Evolutionary conservation across 2,113 vertebrate genomes (phyloP), one percentile per base, ranked within the genome.

Genomic region (Trichomycterus rosablanca): DNA sequence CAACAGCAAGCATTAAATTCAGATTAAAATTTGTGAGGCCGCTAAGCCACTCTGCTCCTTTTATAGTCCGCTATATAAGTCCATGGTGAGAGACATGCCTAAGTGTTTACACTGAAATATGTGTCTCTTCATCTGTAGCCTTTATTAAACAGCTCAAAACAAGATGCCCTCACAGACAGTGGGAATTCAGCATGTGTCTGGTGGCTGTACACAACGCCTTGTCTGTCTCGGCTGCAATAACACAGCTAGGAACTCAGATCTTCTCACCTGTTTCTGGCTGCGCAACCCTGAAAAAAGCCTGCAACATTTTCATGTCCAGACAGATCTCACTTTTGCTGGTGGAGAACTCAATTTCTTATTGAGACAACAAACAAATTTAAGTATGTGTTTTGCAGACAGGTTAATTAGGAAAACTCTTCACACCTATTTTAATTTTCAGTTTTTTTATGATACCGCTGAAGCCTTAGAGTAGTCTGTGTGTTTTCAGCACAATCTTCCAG

Each of bases 51-150:
- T 57, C 53, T 73, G 67, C 66, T 58, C 61, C 69, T 79, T 86
- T 84, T 82, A 84, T 78, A 80, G 78, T 70, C 37, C 37, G 26
- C 67, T 66, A 49, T 72, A 75, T 76, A 61, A 16, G 34, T 59
- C 68, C 77, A 58, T 73, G 34, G 34, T 37, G 34, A 42, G 23
- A 3, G 9, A 59, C 71, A 80, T 81, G 74, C 78, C 73, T 59
- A 79, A 82, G 63, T 81, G 81, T 81, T 84, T 84, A 78, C 68
- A 64, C 74, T 77, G 20, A 15, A 66, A 74, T 64, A 67, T 68
- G 54, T 75, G 43, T 68, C 71, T 73, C 70, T 62, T 65, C 52
- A 49, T 59, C 30, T 74, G 54, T 71, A 83, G 75, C 72, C 67
- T 55, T 68, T 78, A 74, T 83, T 81, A 79, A 84, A 78, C 69